phyloP scores from a whole-genome alignment of 2,888 invertebrate genomes.

The Dryobota labecula region DNA sequence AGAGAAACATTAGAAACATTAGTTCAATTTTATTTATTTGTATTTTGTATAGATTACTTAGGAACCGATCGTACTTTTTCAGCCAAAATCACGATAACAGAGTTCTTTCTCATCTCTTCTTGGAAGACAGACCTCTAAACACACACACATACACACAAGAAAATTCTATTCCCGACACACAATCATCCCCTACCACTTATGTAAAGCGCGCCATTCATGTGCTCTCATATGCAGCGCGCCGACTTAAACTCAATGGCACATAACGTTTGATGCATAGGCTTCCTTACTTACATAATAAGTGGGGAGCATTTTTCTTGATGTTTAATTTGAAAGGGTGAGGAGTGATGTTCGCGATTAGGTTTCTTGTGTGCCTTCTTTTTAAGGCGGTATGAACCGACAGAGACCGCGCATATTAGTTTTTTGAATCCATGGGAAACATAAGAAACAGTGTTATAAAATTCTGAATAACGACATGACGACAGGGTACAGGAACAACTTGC shows the following conservation, averaged over 20 bases:
- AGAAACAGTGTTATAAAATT: no score
- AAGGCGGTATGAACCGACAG: no score
- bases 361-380: neutral
- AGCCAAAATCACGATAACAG: neutral
- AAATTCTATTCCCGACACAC: neutral
- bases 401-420: no score
- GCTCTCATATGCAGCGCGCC: conserved; percentile 23
- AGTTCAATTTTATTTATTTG: no score
- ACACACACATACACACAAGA: neutral
- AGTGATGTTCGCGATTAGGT: neutral
- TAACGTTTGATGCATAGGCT: conserved; percentile 24
- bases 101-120: neutral
- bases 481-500: no score
- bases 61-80: neutral
- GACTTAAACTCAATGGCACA: conserved; percentile 32
- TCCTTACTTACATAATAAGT: conserved; percentile 22
- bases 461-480: no score
- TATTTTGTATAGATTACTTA: no score
- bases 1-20: no score
- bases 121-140: neutral
- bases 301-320: conserved; percentile 14
- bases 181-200: neutral
- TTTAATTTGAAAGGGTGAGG: neutral
- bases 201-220: conserved; percentile 34
- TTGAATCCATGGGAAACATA: no score